Conservation (phyloP, 1,140 invertebrate genomes). For the Caenorhabditis inopinata region DNA sequence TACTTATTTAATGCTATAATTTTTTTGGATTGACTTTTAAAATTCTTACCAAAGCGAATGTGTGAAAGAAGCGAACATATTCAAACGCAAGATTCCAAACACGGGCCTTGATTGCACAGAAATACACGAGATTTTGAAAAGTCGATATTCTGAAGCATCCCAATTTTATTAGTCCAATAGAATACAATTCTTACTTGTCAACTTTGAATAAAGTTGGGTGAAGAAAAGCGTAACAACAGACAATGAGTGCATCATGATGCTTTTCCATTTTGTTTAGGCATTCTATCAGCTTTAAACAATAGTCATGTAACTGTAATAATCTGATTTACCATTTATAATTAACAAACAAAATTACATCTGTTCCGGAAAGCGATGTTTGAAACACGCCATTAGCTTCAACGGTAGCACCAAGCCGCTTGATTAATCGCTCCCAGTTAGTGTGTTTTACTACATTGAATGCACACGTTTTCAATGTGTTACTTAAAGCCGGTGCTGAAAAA, state of each 20-base stretch:
- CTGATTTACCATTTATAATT: neutral
- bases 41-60: neutral
- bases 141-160: no score
- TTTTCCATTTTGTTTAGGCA: conserved; percentile 44
- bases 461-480: conserved; percentile 6
- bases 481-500: conserved; percentile 2
- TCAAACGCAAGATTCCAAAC: conserved; percentile 59
- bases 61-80: conserved; percentile 57
- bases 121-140: conserved; percentile 57
- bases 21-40: no score
- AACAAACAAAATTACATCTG: neutral
- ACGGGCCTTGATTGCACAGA: conserved; percentile 57
- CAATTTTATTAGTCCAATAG: neutral
- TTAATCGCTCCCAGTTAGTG: conserved; percentile 42
- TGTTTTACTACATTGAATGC: conserved; percentile 27
- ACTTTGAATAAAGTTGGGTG: conserved; percentile 58
- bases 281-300: conserved; percentile 60
- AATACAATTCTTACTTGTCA: conserved; percentile 51
- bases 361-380: neutral
- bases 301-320: conserved; percentile 57
- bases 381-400: neutral
- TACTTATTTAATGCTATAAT: no score
- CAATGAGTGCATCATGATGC: conserved; percentile 54
- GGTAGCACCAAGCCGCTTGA: conserved; percentile 39
- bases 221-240: conserved; percentile 63